These are phyloP conservation scores for Gobius niger DNA, from an alignment of 2,113 vertebrate genomes.

Conservation along the genomic window DNA sequence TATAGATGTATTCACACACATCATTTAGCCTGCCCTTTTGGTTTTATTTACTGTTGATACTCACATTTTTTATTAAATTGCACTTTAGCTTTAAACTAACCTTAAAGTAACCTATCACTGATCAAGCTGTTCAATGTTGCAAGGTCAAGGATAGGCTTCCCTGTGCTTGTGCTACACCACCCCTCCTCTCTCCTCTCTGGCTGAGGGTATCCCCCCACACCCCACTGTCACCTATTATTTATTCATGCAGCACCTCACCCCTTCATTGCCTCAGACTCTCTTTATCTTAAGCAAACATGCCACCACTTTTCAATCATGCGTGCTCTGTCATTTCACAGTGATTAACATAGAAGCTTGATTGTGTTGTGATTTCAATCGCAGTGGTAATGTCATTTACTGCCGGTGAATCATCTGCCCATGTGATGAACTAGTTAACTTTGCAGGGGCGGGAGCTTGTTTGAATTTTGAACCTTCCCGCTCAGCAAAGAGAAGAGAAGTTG, in stretches of 20 bases:
- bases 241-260: constrained; percentile 49
- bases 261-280: constrained; percentile 15
- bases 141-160: constrained; percentile 53
- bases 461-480: constrained; percentile 72
- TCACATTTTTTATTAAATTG: neutral
- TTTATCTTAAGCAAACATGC: neutral
- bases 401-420: constrained; percentile 18
- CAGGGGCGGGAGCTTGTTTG: constrained; percentile 55
- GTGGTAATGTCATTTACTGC: neutral
- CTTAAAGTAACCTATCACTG: neutral
- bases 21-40: neutral
- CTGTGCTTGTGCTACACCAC: constrained; percentile 8
- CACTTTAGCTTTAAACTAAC: neutral
- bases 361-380: too few species aligned
- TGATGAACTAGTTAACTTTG: constrained; percentile 42
- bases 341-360: neutral
- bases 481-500: constrained; percentile 22
- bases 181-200: constrained; percentile 33
- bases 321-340: neutral
- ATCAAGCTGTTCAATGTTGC: constrained; percentile 14
- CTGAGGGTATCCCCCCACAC: constrained; percentile 37
- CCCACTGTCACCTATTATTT: constrained; percentile 55
- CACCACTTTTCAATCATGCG: constrained; percentile 14
- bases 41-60: neutral
- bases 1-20: neutral